Percentiles rank a stretch among this genome's conserved stretches.
Evolutionary conservation across 2,797 vertebrate genomes (phyloP).

Genomic region (Characodon lateralis): DNA sequence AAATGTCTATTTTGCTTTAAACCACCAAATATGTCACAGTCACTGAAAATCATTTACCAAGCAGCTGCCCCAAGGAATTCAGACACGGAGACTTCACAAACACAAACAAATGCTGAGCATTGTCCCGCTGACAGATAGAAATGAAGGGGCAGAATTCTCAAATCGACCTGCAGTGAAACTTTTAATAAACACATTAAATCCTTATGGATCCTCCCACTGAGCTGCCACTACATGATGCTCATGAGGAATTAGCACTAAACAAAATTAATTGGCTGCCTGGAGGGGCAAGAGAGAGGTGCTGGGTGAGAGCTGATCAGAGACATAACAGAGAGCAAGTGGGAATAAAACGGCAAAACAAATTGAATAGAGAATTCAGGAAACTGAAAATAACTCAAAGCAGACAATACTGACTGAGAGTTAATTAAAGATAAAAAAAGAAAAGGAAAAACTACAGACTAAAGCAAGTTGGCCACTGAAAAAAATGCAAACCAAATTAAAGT

Average conservation of each 20-base stretch:
- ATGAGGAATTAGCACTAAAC: slow-evolving; percentile 64
- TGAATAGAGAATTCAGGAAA: not conserved
- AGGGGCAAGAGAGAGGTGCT: slow-evolving; percentile 16
- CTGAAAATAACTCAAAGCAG: not conserved
- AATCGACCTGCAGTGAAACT: slow-evolving; percentile 67
- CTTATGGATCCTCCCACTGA: slow-evolving; percentile 69
- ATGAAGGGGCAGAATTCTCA: slow-evolving; percentile 45
- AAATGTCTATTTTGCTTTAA: slow-evolving; percentile 38
- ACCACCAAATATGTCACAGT: slow-evolving; percentile 44
- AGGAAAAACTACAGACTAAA: not conserved
- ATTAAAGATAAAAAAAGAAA: not conserved
- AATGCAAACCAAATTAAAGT: slow-evolving; percentile 13
- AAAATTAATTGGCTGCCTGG: slow-evolving; percentile 69
- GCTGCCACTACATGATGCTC: slow-evolving; percentile 66
- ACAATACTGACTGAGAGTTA: not conserved
- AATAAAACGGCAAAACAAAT: slow-evolving; percentile 14
- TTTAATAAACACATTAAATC: slow-evolving; percentile 77
- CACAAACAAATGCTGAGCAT: slow-evolving; percentile 34
- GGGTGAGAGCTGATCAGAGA: slow-evolving; percentile 10
- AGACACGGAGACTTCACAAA: slow-evolving; percentile 37
- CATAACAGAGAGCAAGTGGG: slow-evolving; percentile 8
- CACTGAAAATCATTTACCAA: slow-evolving; percentile 62
- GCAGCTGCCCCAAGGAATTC: slow-evolving; percentile 47
- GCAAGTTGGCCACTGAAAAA: not conserved
- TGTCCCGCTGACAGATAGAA: slow-evolving; percentile 60